These are phyloP conservation scores for Syndactyla subalaris DNA, from an alignment of 2,797 vertebrate species.

Conservation along the genomic window DNA sequence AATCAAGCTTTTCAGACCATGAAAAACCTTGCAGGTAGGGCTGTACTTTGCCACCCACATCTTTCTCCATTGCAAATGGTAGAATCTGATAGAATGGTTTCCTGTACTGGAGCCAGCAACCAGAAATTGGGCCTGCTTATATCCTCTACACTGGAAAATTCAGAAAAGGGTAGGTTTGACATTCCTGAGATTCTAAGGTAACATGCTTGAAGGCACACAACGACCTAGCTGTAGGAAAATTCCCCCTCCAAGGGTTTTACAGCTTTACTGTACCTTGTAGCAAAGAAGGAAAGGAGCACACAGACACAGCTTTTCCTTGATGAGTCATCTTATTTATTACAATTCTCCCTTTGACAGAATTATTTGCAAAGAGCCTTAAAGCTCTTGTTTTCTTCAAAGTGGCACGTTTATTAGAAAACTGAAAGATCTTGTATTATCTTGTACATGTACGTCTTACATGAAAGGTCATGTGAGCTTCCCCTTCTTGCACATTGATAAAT, in stretches of 20 bases:
- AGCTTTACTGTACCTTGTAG: not conserved
- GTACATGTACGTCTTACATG: accelerated
- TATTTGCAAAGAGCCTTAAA: not conserved
- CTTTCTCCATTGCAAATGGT: not conserved
- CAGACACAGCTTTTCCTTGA: not conserved
- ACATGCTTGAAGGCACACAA: not conserved
- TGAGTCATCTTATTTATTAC: not conserved
- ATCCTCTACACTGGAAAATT: not conserved
- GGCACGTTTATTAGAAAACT: not conserved
- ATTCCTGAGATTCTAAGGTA: not conserved
- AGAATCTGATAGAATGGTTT: not conserved
- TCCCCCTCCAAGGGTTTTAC: not conserved
- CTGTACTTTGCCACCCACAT: not conserved
- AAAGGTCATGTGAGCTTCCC: not conserved
- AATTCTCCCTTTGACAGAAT: not conserved
- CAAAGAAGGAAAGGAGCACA: not conserved
- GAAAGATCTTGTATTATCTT: not conserved
- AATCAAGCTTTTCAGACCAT: not conserved
- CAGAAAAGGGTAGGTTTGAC: not conserved
- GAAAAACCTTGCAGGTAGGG: not conserved
- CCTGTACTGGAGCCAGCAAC: not conserved
- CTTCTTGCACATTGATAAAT: not conserved
- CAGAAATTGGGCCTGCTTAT: not conserved
- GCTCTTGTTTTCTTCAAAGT: not conserved
- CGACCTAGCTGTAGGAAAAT: not conserved